These are phyloP conservation scores for Hartigia nigra DNA, from an alignment of 2,888 invertebrate species.

Conservation along the genomic window DNA sequence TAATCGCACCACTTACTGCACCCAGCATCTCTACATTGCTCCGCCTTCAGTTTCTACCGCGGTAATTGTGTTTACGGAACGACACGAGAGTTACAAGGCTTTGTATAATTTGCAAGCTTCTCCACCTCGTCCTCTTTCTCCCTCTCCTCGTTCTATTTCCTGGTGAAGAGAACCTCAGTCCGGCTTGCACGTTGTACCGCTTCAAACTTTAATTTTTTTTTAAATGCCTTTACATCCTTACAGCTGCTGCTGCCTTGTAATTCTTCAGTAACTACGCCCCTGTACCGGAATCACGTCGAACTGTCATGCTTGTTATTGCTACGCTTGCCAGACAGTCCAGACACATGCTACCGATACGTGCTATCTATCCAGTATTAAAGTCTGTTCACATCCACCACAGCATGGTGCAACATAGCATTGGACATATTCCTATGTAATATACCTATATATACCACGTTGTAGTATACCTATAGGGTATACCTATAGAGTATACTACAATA, in stretches of 20 bases:
- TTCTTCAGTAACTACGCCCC: background rate
- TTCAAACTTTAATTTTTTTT: background rate
- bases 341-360: background rate
- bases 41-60: conserved; percentile 22
- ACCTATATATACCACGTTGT: background rate
- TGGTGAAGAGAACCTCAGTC: background rate
- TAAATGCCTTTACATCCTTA: background rate
- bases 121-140: conserved; percentile 6
- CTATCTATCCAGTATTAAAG: background rate
- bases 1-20: conserved; percentile 57
- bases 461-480: background rate
- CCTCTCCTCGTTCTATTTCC: conserved; percentile 16
- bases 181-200: background rate
- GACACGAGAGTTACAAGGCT: conserved; percentile 43
- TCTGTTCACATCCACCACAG: background rate
- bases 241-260: background rate
- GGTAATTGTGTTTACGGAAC: conserved; percentile 54
- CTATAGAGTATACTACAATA: too few relatives aligned
- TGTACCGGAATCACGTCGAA: background rate
- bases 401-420: background rate
- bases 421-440: background rate
- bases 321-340: background rate
- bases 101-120: conserved; percentile 34
- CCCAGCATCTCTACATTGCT: conserved; percentile 30
- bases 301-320: background rate